A percentile compares a stretch with the other conserved stretches of the same genome.
These are phyloP conservation scores for Pteromalus puparum DNA, from an alignment of 1,140 invertebrate species.

Conservation along the genomic window DNA sequence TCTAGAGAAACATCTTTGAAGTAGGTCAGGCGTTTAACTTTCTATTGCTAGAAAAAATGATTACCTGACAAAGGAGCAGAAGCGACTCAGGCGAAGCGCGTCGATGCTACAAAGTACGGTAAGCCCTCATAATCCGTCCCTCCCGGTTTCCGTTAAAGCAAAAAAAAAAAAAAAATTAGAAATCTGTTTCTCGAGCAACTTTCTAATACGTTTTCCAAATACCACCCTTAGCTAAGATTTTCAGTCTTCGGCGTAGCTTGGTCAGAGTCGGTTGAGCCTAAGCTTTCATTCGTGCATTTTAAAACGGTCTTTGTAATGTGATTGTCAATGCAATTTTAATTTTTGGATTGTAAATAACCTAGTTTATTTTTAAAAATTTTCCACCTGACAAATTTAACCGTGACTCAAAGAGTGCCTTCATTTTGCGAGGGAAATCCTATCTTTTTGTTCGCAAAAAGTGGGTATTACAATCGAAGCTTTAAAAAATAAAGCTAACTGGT, in stretches of 20 bases:
- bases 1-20: constrained; percentile 15
- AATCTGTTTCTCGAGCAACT: constrained; percentile 54
- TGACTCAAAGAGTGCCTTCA: neutral
- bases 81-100: neutral
- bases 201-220: constrained; percentile 58
- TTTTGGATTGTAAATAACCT: too few relatives aligned
- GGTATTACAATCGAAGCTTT: neutral
- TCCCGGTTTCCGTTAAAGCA: neutral
- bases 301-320: neutral
- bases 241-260: constrained; percentile 1
- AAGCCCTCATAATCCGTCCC: constrained; percentile 45
- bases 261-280: neutral
- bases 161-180: constrained; percentile 66
- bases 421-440: neutral
- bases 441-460: neutral
- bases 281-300: neutral
- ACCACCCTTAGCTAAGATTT: constrained; percentile 46
- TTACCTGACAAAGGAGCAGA: constrained; percentile 25
- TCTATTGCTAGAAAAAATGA: constrained; percentile 61
- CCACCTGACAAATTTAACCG: too few relatives aligned
- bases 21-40: constrained; percentile 55
- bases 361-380: too few relatives aligned
- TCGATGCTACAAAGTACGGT: neutral
- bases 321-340: too few relatives aligned
- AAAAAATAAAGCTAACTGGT: constrained; percentile 5